Base-by-base conservation (phyloP, 2,797 vertebrate species). In the Trichosurus vulpecula region DNA sequence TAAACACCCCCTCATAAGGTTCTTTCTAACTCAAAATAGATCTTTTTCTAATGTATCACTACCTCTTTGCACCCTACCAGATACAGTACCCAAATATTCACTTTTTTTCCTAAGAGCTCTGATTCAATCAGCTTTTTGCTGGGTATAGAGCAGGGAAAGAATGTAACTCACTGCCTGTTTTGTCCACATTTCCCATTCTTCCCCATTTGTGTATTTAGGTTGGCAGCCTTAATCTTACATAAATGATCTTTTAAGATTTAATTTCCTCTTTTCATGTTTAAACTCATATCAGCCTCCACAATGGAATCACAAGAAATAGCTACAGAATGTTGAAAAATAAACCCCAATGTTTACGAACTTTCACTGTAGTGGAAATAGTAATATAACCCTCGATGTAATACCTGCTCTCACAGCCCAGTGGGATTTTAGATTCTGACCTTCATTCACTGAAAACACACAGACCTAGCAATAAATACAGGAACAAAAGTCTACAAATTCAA, bases 181-280 rank as follows among this genome's bases (percentile, higher is more conserved):
- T 89, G 95, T 93, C 95, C 95, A 93, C 92, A 94, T 95, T 97
- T 96, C 53, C 93, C 41, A 95, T 93, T 53, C 35, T 91, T n/a
- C 90, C 93, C 92, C 92, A 11, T 30, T 13, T 90, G 66, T 96
- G 57, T 92, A 87, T 94, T 95, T 93, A 96, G 57, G 92, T 87
- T 87, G 93, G 91, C 55, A 58, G 95, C 90, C 55, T 95, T 97
- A 94, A 96, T 96, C 98, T 97, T 93, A 92, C 61, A 94, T 93
- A 97, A 98, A 97, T 94, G 51, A 93, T 97, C 94, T 97, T 97
- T 97, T 95, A 98, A 97, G 94, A 93, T 97, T 97, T 97, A 97
- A 97, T 98, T 97, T 98, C 94, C 93, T 95, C 25, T 94, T 93
- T 97, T 96, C 95, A 97, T 95, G 74, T 94, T 96, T 97, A 97